Evolutionary conservation across 2,888 invertebrate species (phyloP).

Genomic region (Erannis defoliaria): DNA sequence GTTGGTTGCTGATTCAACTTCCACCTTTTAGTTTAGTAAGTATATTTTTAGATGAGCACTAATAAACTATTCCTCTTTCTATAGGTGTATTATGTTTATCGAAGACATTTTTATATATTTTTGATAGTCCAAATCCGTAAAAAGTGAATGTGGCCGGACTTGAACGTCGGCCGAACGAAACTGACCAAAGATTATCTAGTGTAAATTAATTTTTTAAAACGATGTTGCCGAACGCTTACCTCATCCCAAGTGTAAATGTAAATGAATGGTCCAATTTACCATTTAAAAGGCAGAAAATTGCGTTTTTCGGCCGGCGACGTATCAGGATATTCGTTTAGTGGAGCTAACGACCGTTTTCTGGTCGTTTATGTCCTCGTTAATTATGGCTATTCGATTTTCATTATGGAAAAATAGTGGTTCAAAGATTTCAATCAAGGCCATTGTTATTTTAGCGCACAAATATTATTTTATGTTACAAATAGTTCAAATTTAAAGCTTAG

Average conservation of each 20-base stretch:
- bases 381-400: conserved; percentile 29
- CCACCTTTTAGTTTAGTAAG: no score
- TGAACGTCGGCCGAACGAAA: no score
- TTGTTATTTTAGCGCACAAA: neutral
- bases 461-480: neutral
- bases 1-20: no score
- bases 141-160: neutral
- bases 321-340: conserved; percentile 38
- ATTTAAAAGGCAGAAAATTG: conserved; percentile 43
- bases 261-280: conserved; percentile 42
- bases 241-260: conserved; percentile 31
- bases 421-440: conserved; percentile 9
- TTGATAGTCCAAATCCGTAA: neutral
- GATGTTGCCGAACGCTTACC: conserved; percentile 8
- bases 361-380: conserved; percentile 34
- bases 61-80: no score
- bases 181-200: neutral
- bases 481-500: no score
- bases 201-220: neutral
- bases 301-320: conserved; percentile 35
- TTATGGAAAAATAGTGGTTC: conserved; percentile 9
- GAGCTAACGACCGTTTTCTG: conserved; percentile 38
- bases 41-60: no score
- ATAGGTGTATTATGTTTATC: no score
- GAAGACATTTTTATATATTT: no score